These are phyloP conservation scores for Delphinapterus leucas DNA, from an alignment of 2,113 vertebrate genomes.

Conservation along the genomic window DNA sequence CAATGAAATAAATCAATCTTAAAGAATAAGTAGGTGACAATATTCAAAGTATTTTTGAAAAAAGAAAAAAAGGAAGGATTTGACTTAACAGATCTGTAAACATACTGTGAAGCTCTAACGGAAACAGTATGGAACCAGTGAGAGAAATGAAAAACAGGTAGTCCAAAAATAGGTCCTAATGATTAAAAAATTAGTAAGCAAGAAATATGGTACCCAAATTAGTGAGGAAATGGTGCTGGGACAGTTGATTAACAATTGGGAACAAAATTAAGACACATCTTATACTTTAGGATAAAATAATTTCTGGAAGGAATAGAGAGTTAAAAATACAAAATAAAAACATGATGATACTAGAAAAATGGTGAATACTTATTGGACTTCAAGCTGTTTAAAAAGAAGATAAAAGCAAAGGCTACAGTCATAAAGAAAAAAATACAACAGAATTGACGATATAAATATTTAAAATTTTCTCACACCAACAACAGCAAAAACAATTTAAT, in stretches of 20 bases:
- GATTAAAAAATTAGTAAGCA: not conserved
- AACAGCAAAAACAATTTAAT: conserved; percentile 36
- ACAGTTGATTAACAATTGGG: not conserved
- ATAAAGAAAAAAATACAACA: not conserved
- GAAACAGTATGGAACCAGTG: not conserved
- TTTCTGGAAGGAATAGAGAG: not conserved
- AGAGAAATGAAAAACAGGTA: not conserved
- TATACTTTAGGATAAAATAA: not conserved
- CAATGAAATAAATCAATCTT: conserved; percentile 14
- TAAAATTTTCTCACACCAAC: conserved; percentile 20
- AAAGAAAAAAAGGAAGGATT: not conserved
- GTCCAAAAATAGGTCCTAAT: not conserved
- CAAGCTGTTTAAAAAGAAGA: not conserved
- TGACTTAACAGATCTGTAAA: not conserved
- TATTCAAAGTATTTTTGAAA: not conserved
- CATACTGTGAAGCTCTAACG: not conserved
- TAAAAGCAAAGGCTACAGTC: not conserved
- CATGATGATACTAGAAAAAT: not conserved
- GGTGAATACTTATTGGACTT: not conserved
- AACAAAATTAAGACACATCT: not conserved
- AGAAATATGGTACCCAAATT: not conserved
- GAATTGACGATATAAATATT: not conserved
- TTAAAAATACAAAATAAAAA: conserved; percentile 35
- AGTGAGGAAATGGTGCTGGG: not conserved
- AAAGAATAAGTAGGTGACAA: conserved; percentile 14